Evolutionary conservation across 2,888 invertebrate genomes (phyloP), one percentile per base, ranked within the genome.

Genomic region (Agrochola macilenta): DNA sequence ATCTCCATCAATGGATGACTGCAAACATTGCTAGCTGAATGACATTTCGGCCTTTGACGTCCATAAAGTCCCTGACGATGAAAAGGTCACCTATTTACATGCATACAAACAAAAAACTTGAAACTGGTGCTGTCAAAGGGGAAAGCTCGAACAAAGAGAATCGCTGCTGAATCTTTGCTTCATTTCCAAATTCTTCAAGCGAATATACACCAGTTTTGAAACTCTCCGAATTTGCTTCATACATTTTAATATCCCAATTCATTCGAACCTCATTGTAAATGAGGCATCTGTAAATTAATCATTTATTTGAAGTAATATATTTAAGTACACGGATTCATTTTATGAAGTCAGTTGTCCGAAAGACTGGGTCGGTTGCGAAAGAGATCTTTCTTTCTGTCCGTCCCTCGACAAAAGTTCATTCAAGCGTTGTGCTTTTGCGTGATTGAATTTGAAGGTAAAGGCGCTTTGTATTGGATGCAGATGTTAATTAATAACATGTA

Each of bases 361-460:
- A 86, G 78, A 83, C 71, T 79, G 86, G 69, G 71, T 84, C 79
- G 77, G 81, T 69, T 75, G 71, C 74, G 65, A 87, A 82, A 81
- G 81, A 85, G 78, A 79, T 84, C 77, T 82, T 85, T 87, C 81
- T 81, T 86, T 89, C 79, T 75, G 78, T 83, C 81, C 81, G 77
- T 69, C 77, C 70, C 63, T 82, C 80, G 70, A 79, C 82, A 81
- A 76, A 87, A 79, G 86, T 87, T 84, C 83, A 69, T 81, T 87
- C 87, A 84, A 88, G 88, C 89, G 84, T 85, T 75, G 69, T 72
- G 78, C 70, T 88, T 90, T 90, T 88, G 86, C 87, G 80, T 82
- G 89, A 87, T 87, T 84, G 83, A 88, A 88, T 80, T 83, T 82
- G 69, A 76, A 87, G 77, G 72, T 77, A 78, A 54, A 57, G 35